phyloP scores from a whole-genome alignment of 2,888 invertebrate genomes.

The Leucophenga montana region DNA sequence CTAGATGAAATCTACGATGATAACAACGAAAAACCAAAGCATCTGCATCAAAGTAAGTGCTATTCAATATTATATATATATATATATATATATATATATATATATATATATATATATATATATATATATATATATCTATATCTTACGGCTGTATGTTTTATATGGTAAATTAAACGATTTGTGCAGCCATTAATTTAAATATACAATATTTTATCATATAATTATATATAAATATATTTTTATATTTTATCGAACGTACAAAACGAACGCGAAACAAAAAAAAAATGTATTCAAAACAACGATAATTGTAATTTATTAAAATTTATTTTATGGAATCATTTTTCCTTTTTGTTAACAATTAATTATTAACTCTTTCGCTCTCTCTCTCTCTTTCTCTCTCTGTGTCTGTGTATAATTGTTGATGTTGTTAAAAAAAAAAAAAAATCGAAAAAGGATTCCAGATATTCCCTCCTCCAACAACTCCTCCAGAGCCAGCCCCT shows the following conservation, averaged over 20 bases:
- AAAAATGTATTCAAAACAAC: background rate
- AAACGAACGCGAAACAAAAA: no score
- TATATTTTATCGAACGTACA: background rate
- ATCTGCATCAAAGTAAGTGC: constrained; percentile 76
- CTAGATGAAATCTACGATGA: constrained; percentile 74
- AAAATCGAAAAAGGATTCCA: constrained; percentile 78
- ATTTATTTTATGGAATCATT: background rate
- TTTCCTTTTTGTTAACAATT: background rate
- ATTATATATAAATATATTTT: background rate
- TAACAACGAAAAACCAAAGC: constrained; percentile 73
- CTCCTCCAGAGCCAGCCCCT: constrained; percentile 88
- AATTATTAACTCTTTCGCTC: constrained; percentile 22
- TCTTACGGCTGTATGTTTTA: no score
- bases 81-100: constrained; percentile 4
- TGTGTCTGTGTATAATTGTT: constrained; percentile 57
- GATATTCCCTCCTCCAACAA: constrained; percentile 88
- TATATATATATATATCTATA: background rate
- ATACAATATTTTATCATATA: background rate
- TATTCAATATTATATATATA: constrained; percentile 10
- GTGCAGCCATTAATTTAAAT: no score
- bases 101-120: background rate
- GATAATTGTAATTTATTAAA: background rate
- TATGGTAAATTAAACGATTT: no score
- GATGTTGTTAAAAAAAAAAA: constrained; percentile 49
- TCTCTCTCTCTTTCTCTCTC: constrained; percentile 48